phyloP scores from a whole-genome alignment of 2,797 vertebrate genomes.

The Setipinna tenuifilis region DNA sequence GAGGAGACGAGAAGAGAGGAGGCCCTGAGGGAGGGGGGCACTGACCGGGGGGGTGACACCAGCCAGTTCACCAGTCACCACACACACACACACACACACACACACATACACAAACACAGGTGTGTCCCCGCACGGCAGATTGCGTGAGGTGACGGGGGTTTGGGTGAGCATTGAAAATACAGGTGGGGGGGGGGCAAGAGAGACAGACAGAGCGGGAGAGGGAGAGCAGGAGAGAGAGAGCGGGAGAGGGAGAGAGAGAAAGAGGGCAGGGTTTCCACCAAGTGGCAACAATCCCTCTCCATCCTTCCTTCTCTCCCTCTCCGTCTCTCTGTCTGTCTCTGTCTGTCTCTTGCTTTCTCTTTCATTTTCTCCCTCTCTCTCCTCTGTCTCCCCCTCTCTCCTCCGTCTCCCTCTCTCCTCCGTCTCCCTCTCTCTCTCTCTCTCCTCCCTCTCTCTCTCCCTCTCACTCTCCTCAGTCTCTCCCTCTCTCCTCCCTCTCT shows the following conservation, averaged over 20 bases:
- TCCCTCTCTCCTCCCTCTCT: not conserved
- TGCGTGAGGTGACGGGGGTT: too few species aligned
- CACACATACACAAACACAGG: constrained; percentile 16
- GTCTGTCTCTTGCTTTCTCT: not conserved
- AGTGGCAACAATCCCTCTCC: not conserved
- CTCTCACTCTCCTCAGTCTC: not conserved
- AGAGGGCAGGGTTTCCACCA: not conserved
- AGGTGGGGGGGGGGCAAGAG: too few species aligned
- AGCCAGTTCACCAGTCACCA: not conserved
- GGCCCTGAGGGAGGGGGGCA: too few species aligned
- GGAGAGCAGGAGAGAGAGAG: not conserved
- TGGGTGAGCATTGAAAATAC: too few species aligned
- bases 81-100: constrained; percentile 21
- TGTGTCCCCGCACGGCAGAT: not conserved
- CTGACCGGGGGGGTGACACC: too few species aligned
- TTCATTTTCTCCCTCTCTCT: too few species aligned
- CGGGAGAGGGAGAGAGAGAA: not conserved
- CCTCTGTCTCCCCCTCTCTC: not conserved
- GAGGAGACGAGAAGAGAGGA: too few species aligned
- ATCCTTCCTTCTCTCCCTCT: not conserved
- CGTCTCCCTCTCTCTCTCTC: too few species aligned
- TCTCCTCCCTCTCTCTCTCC: constrained; percentile 28
- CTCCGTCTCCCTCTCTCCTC: not conserved
- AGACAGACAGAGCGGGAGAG: not conserved
- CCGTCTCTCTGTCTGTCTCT: not conserved